Conservation (phyloP, 2,888 invertebrate genomes). For the Cinara cedri region DNA sequence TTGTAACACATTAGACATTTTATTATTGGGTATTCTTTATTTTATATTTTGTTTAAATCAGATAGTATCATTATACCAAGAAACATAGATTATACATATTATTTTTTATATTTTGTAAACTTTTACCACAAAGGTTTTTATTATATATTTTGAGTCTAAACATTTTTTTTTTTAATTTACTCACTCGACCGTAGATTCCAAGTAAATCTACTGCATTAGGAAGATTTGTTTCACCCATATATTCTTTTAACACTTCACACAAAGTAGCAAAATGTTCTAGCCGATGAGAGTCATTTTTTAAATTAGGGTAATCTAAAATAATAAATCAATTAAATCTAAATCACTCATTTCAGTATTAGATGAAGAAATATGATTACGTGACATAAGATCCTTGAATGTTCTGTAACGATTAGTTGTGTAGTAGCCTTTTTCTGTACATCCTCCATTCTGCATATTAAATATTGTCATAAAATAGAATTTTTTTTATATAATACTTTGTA, state of each 20-base stretch:
- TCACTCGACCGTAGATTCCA: conserved; percentile 85
- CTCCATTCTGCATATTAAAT: conserved; percentile 69
- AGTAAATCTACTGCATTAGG: conserved; percentile 80
- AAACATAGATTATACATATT: no score
- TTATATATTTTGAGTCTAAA: not conserved
- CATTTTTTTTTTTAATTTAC: conserved; percentile 59
- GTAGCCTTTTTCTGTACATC: conserved; percentile 70
- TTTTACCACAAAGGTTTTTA: not conserved
- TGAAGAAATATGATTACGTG: conserved; percentile 75
- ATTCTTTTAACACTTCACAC: conserved; percentile 74
- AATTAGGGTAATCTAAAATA: conserved; percentile 77
- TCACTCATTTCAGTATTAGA: conserved; percentile 64
- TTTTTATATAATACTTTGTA: conserved; percentile 59
- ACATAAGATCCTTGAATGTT: conserved; percentile 86
- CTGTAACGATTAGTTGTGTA: conserved; percentile 74
- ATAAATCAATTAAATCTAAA: not conserved
- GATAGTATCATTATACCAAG: no score
- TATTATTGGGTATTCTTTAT: no score
- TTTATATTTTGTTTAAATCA: no score
- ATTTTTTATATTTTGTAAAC: not conserved
- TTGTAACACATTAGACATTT: no score
- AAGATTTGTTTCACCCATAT: conserved; percentile 72
- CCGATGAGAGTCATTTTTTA: conserved; percentile 75
- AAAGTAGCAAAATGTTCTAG: conserved; percentile 81
- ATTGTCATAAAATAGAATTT: conserved; percentile 23